phyloP scores from a whole-genome alignment of 2,888 invertebrate species.

The Euplexia lucipara region DNA sequence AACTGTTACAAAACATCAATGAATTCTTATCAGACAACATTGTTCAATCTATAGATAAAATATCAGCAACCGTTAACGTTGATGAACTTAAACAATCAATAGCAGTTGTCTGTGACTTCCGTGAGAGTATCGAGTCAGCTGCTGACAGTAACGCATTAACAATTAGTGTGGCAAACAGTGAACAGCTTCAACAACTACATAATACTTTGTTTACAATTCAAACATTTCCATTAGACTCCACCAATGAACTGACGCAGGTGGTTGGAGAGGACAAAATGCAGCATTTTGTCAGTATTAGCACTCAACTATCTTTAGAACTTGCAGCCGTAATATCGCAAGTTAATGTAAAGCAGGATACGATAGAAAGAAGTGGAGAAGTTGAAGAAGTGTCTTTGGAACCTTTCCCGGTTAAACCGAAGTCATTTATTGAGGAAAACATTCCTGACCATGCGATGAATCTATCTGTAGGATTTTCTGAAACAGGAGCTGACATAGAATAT shows the following conservation, averaged over 20 bases:
- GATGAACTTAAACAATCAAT: conserved; percentile 65
- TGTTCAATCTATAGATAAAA: conserved; percentile 59
- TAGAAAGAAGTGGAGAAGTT: neutral
- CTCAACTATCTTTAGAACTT: conserved; percentile 50
- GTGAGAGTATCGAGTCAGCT: conserved; percentile 53
- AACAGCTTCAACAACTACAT: conserved; percentile 41
- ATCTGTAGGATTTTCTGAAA: neutral
- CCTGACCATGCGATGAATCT: neutral
- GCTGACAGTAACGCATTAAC: neutral
- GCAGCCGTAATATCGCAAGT: conserved; percentile 19
- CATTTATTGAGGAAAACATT: neutral
- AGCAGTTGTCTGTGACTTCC: conserved; percentile 64
- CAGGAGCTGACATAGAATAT: neutral
- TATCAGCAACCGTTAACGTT: conserved; percentile 54
- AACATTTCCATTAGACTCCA: conserved; percentile 55
- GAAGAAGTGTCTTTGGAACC: neutral
- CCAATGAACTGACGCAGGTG: conserved; percentile 43
- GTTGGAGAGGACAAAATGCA: conserved; percentile 55
- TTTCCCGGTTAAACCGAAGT: neutral
- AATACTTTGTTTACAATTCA: conserved; percentile 63
- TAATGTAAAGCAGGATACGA: neutral
- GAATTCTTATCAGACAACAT: conserved; percentile 69
- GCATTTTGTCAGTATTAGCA: conserved; percentile 60
- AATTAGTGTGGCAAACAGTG: neutral
- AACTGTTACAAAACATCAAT: conserved; percentile 67